phyloP scores from a whole-genome alignment of 37 sponge, comb jelly and placozoan species.

The Petrosia ficiformis region DNA sequence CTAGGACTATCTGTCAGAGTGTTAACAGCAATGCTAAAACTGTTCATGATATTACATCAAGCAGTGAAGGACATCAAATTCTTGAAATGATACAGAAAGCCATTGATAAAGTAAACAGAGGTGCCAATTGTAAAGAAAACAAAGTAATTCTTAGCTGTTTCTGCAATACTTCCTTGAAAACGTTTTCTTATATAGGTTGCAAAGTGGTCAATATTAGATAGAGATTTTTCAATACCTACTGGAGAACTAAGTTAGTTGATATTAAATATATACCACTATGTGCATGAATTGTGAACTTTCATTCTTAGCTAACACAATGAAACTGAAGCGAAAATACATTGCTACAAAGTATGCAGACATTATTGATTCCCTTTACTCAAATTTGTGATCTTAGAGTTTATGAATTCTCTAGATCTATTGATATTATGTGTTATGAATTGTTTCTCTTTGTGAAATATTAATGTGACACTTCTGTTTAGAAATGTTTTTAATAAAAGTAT shows the following conservation, averaged over 20 bases:
- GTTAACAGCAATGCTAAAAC: slow-evolving; percentile 54
- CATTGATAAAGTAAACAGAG: slow-evolving; percentile 65
- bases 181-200: slow-evolving; percentile 32
- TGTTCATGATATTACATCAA: slow-evolving; percentile 54
- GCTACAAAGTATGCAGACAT: slow-evolving; percentile 62
- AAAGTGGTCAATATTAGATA: slow-evolving; percentile 73
- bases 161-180: neutral
- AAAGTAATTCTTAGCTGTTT: slow-evolving; percentile 19
- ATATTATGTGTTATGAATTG: too few relatives aligned
- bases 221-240: slow-evolving; percentile 75
- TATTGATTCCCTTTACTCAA: slow-evolving; percentile 67
- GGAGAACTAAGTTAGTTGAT: slow-evolving; percentile 74
- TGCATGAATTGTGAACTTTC: neutral
- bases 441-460: too few relatives aligned
- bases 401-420: too few relatives aligned
- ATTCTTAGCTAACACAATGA: slow-evolving; percentile 71
- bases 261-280: neutral
- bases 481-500: too few relatives aligned
- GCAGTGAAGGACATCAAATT: slow-evolving; percentile 42
- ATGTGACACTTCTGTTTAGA: too few relatives aligned
- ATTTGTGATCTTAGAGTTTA: too few relatives aligned
- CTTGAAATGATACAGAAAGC: slow-evolving; percentile 76
- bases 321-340: slow-evolving; percentile 63
- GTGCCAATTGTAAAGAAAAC: slow-evolving; percentile 39
- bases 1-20: slow-evolving; percentile 21